A percentile compares a stretch with the other conserved stretches of the same genome.
Conservation (phyloP, 2,797 vertebrate genomes). For the Poeciliopsis infans region DNA sequence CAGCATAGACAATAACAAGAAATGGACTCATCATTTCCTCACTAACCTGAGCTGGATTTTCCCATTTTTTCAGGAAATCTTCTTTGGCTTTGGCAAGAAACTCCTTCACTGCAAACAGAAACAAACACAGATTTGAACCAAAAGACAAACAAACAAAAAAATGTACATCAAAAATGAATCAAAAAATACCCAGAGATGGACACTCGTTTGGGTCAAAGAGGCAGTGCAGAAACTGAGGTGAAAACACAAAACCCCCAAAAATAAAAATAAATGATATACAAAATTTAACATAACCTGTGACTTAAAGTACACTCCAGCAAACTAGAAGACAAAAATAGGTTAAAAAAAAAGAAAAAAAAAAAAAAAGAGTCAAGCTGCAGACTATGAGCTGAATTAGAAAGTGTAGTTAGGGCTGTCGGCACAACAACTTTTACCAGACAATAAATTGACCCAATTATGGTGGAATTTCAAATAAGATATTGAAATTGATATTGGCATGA, state of each 20-base stretch:
- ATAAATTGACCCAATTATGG: too few relatives aligned
- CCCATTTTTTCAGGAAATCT: slow-evolving; percentile 97
- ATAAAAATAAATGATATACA: background rate
- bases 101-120: slow-evolving; percentile 88
- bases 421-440: too few relatives aligned
- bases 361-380: background rate
- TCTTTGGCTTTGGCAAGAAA: slow-evolving; percentile 98
- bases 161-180: background rate
- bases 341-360: too few relatives aligned
- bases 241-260: background rate
- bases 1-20: background rate
- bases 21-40: background rate
- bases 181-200: background rate
- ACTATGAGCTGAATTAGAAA: background rate
- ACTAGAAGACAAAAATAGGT: background rate
- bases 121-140: slow-evolving; percentile 23
- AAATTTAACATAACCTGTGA: background rate
- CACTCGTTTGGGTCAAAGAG: background rate
- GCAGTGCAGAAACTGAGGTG: background rate
- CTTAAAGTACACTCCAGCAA: background rate
- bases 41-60: slow-evolving; percentile 91
- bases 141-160: background rate
- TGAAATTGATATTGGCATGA: too few relatives aligned
- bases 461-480: too few relatives aligned
- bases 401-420: too few relatives aligned